phyloP scores from a whole-genome alignment of 2,888 invertebrate species.

The Drosophila mayaguana region DNA sequence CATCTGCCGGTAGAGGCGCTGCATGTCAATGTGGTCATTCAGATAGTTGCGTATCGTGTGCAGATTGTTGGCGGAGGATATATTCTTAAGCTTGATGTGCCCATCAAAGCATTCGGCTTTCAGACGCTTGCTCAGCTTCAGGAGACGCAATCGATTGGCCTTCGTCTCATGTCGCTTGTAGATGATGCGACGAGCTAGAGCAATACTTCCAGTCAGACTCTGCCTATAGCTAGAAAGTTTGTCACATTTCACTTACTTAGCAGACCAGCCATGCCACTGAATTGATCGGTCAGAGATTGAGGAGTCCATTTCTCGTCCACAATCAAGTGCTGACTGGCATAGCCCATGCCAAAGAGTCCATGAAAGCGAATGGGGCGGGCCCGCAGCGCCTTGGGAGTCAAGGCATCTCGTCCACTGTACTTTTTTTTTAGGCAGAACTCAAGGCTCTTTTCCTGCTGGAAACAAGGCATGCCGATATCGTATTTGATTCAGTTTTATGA shows the following conservation, averaged over 20 bases:
- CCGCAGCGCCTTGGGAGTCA: constrained; percentile 75
- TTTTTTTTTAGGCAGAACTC: constrained; percentile 33
- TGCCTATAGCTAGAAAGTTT: too few species aligned
- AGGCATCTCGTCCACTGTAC: constrained; percentile 26
- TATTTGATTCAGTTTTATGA: neutral
- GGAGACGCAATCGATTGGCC: constrained; percentile 61
- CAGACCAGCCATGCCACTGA: constrained; percentile 74
- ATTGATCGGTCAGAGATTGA: constrained; percentile 76
- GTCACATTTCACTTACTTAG: constrained; percentile 66
- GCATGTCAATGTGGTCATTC: constrained; percentile 81
- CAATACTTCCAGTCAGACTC: neutral
- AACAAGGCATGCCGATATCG: constrained; percentile 2
- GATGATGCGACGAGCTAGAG: constrained; percentile 68
- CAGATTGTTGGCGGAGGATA: constrained; percentile 72
- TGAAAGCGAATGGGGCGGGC: constrained; percentile 76
- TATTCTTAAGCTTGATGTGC: constrained; percentile 75
- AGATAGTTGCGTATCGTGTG: constrained; percentile 79
- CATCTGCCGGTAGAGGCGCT: constrained; percentile 82
- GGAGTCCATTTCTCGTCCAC: constrained; percentile 82
- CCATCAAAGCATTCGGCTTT: constrained; percentile 80
- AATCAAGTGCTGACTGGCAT: constrained; percentile 80
- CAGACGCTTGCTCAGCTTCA: constrained; percentile 61
- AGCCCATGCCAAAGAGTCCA: constrained; percentile 81
- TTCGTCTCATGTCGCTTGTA: constrained; percentile 74
- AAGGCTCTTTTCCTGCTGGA: constrained; percentile 7